Evolutionary conservation across 2,797 vertebrate genomes (phyloP).

Genomic region (Rhynchonycteris naso): DNA sequence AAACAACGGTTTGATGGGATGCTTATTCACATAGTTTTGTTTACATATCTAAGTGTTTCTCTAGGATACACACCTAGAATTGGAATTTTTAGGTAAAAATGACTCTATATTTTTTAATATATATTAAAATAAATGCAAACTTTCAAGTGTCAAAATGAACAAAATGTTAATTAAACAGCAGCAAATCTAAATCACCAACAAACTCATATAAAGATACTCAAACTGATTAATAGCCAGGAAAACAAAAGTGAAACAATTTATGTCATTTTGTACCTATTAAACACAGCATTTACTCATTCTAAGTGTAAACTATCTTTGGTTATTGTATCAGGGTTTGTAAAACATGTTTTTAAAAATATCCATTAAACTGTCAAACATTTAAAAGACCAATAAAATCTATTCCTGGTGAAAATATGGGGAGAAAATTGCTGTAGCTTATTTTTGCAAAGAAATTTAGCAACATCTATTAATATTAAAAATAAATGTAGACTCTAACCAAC

Average conservation of each 20-base stretch:
- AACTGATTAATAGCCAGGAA: background rate
- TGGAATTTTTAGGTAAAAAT: conserved; percentile 10
- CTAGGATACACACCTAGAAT: background rate
- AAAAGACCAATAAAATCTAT: background rate
- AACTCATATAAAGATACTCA: conserved; percentile 9
- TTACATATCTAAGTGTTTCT: background rate
- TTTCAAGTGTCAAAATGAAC: background rate
- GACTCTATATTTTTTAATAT: background rate
- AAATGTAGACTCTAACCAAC: background rate
- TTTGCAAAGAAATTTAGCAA: background rate
- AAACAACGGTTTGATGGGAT: background rate
- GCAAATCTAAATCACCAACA: conserved; percentile 3
- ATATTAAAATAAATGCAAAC: conserved; percentile 36
- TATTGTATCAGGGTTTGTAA: background rate
- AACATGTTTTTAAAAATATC: background rate
- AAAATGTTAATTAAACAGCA: conserved; percentile 25
- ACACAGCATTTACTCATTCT: background rate
- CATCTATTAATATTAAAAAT: conserved; percentile 14
- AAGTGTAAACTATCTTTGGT: background rate
- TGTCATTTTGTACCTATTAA: background rate
- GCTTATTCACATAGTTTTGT: background rate
- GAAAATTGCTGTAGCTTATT: background rate
- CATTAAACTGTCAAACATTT: conserved; percentile 13
- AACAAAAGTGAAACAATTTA: conserved; percentile 22
- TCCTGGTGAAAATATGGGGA: background rate